phyloP scores from a whole-genome alignment of 2,797 vertebrate genomes.

The Sardinella longiceps region DNA sequence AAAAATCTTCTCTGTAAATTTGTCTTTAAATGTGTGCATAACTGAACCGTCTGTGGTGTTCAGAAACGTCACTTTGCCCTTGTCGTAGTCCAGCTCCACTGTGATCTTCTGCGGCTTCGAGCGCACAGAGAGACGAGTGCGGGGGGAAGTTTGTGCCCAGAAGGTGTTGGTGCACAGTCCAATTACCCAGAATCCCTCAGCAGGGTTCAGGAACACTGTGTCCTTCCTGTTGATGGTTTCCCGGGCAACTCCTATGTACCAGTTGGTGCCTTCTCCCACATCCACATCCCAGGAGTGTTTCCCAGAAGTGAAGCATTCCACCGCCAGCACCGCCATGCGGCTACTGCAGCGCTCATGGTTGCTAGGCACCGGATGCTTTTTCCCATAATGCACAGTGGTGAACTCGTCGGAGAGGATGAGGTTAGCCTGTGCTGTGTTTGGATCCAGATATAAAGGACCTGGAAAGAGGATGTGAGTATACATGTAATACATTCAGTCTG shows the following conservation, averaged over 20 bases:
- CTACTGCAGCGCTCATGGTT: conserved; percentile 67
- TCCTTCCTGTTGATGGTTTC: conserved; percentile 69
- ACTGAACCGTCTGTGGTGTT: conserved; percentile 51
- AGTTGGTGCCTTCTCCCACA: conserved; percentile 61
- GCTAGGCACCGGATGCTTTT: conserved; percentile 56
- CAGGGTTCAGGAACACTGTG: conserved; percentile 58
- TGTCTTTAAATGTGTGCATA: conserved; percentile 68
- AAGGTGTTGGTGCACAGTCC: conserved; percentile 55
- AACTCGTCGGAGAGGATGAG: conserved; percentile 64
- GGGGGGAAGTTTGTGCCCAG: conserved; percentile 66
- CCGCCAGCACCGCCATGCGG: conserved; percentile 65
- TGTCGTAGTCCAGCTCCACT: conserved; percentile 68
- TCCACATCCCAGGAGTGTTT: conserved; percentile 71
- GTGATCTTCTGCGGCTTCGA: conserved; percentile 62
- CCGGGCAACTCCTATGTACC: conserved; percentile 67
- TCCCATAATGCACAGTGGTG: conserved; percentile 59
- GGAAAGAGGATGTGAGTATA: conserved; percentile 14
- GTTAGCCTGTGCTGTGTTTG: conserved; percentile 73
- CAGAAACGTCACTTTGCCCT: conserved; percentile 68
- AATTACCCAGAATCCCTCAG: conserved; percentile 73
- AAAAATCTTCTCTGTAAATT: conserved; percentile 68
- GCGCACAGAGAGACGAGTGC: conserved; percentile 59
- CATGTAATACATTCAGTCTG: too few species aligned
- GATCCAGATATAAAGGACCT: conserved; percentile 67
- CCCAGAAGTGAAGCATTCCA: conserved; percentile 60